A percentile compares a stretch with the other conserved stretches of the same genome.
These are phyloP conservation scores for Nerophis ophidion DNA, from an alignment of 2,113 vertebrate species.

Conservation along the genomic window DNA sequence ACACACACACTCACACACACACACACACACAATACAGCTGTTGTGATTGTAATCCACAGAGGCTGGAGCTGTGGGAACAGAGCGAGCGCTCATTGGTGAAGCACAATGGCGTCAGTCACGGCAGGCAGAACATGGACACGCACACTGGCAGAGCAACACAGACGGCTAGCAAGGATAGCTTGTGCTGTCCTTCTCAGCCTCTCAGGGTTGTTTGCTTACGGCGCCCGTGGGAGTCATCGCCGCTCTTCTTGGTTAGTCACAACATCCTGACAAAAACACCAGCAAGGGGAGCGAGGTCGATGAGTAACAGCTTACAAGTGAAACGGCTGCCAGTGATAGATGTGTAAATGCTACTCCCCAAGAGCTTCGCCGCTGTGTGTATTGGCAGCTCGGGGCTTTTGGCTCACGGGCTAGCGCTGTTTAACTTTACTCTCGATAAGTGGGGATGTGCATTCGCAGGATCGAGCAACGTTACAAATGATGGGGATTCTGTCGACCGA, in stretches of 20 bases:
- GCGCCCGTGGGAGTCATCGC: conserved; percentile 19
- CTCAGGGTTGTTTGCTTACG: conserved; percentile 19
- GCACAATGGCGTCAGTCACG: conserved; percentile 72
- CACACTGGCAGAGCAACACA: conserved; percentile 11
- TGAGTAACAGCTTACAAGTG: too few species aligned
- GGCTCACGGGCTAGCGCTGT: too few species aligned
- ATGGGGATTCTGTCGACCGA: too few species aligned
- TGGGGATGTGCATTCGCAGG: too few species aligned
- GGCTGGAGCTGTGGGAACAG: conserved; percentile 60
- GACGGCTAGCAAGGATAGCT: conserved; percentile 28
- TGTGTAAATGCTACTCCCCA: too few species aligned
- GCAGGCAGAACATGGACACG: conserved; percentile 27
- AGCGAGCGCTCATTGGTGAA: conserved; percentile 40
- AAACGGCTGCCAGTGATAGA: too few species aligned
- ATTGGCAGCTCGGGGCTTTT: too few species aligned
- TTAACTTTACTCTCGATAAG: too few species aligned
- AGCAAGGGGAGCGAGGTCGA: background rate
- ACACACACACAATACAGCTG: conserved; percentile 69
- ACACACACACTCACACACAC: conserved; percentile 30
- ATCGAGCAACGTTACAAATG: too few species aligned
- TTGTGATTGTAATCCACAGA: conserved; percentile 67
- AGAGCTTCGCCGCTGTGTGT: too few species aligned
- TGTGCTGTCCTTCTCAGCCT: conserved; percentile 5
- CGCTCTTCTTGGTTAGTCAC: conserved; percentile 16
- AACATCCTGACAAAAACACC: conserved; percentile 20